A percentile compares a stretch with the other conserved stretches of the same genome.
These are phyloP conservation scores for Scelioninae gen. 1 DNA, from an alignment of 2,888 invertebrate species.

Conservation along the genomic window DNA sequence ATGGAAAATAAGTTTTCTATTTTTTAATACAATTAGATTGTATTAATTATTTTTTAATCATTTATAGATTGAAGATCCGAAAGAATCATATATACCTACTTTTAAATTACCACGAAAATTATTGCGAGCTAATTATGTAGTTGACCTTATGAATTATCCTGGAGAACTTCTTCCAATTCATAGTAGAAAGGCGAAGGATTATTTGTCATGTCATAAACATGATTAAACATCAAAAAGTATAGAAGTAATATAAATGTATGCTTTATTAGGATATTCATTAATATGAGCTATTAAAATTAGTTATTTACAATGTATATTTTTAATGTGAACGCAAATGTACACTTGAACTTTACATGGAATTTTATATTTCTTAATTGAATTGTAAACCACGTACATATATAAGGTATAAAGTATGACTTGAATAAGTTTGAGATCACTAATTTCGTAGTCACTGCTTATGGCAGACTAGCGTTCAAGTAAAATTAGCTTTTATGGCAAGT, in stretches of 20 bases:
- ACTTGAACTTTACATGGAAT: not conserved
- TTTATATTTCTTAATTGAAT: not conserved
- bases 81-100: too few species aligned
- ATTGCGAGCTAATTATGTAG: slow-evolving; percentile 87
- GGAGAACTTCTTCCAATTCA: slow-evolving; percentile 84
- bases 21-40: too few species aligned
- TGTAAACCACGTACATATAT: not conserved
- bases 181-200: slow-evolving; percentile 72
- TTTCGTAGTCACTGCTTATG: slow-evolving; percentile 18
- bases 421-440: slow-evolving; percentile 54
- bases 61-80: too few species aligned
- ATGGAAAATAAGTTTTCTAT: too few species aligned
- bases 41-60: too few species aligned
- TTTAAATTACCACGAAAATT: slow-evolving; percentile 86
- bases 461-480: slow-evolving; percentile 31
- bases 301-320: slow-evolving; percentile 39
- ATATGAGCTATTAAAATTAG: slow-evolving; percentile 33
- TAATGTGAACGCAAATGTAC: not conserved
- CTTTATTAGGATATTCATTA: too few species aligned
- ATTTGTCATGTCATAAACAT: slow-evolving; percentile 31
- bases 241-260: too few species aligned
- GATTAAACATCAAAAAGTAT: too few species aligned
- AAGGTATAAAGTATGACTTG: slow-evolving; percentile 34
- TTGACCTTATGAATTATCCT: slow-evolving; percentile 86
- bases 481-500: not conserved